These are phyloP conservation scores for Hystrix brachyura DNA, from an alignment of 2,113 vertebrate species.

Conservation along the genomic window DNA sequence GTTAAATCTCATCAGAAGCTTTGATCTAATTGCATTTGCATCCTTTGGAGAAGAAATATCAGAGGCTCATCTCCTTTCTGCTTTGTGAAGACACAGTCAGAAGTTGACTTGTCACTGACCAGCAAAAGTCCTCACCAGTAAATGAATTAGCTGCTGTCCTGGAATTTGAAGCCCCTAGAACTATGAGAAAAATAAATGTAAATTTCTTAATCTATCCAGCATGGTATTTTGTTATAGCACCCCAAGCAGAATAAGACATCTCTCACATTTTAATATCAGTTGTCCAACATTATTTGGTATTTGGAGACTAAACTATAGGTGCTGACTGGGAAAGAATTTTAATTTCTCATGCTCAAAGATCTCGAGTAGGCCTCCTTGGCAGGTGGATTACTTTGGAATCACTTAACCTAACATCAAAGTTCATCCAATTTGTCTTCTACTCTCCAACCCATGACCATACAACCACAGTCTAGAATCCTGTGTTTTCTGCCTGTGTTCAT, in stretches of 20 bases:
- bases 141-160: rapidly evolving
- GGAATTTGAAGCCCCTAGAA: background rate
- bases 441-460: background rate
- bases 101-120: background rate
- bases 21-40: background rate
- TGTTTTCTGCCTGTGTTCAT: background rate
- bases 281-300: background rate
- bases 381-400: background rate
- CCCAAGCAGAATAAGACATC: background rate
- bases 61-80: background rate
- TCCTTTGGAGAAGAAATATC: background rate
- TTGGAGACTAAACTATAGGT: background rate
- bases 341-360: background rate
- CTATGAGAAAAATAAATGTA: background rate
- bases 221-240: background rate
- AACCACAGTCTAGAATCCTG: no score
- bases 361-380: background rate
- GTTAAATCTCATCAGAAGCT: background rate
- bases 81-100: background rate
- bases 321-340: background rate
- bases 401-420: background rate
- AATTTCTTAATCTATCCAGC: background rate
- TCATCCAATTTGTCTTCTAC: background rate
- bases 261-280: background rate
- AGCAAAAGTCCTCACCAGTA: background rate